Evolutionary conservation across 2,113 vertebrate genomes (phyloP).

Genomic region (Xiphophorus couchianus): DNA sequence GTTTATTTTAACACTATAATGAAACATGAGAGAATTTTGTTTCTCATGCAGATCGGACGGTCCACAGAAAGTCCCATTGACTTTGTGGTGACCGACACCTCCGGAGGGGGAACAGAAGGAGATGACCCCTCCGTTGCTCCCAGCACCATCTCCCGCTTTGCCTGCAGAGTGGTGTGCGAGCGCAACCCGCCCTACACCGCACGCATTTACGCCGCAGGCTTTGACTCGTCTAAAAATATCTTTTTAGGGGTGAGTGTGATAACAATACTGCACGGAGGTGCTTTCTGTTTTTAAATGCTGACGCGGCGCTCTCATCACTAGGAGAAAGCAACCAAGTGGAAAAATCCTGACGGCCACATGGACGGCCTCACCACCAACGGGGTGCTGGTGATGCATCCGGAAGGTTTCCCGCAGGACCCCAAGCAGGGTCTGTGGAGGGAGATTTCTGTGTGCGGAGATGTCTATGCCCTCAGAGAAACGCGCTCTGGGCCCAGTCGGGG

Average conservation of each 20-base stretch:
- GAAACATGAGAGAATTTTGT: neutral
- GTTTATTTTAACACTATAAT: neutral
- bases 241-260: slow-evolving; percentile 85
- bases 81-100: slow-evolving; percentile 97
- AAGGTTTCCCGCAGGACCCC: slow-evolving; percentile 92
- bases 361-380: slow-evolving; percentile 97
- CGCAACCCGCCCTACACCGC: slow-evolving; percentile 91
- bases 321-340: slow-evolving; percentile 99
- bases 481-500: slow-evolving; percentile 93
- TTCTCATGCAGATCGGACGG: slow-evolving; percentile 86
- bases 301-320: slow-evolving; percentile 43
- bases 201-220: slow-evolving; percentile 96
- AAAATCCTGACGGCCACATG: slow-evolving; percentile 98
- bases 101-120: slow-evolving; percentile 79
- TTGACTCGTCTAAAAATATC: slow-evolving; percentile 87
- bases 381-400: slow-evolving; percentile 96
- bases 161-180: slow-evolving; percentile 96
- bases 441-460: slow-evolving; percentile 96
- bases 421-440: slow-evolving; percentile 95
- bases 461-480: slow-evolving; percentile 94
- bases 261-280: too few relatives aligned
- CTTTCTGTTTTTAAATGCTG: neutral
- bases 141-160: slow-evolving; percentile 98
- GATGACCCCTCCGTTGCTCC: slow-evolving; percentile 93
- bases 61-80: slow-evolving; percentile 98